Conservation (phyloP, 2,797 vertebrate species). For the Novumbra hubbsi region DNA sequence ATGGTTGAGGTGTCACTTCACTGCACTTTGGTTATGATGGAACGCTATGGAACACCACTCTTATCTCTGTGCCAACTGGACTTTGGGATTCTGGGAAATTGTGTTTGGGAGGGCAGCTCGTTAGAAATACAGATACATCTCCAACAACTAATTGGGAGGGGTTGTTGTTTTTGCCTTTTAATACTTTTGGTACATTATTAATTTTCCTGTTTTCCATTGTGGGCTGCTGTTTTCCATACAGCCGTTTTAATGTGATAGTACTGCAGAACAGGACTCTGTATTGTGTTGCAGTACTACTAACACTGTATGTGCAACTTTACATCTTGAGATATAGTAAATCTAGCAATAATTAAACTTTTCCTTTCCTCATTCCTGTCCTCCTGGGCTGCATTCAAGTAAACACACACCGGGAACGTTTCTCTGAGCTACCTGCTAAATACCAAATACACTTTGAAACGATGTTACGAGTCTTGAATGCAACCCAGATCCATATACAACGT, state of each 20-base stretch:
- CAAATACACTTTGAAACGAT: slow-evolving; percentile 53
- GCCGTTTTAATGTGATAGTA: not conserved
- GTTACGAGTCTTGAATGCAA: slow-evolving; percentile 13
- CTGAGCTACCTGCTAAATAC: slow-evolving; percentile 40
- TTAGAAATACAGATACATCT: not conserved
- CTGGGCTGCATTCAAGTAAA: slow-evolving; percentile 33
- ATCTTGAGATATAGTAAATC: slow-evolving; percentile 19
- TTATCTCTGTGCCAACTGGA: slow-evolving; percentile 51
- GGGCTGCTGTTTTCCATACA: not conserved
- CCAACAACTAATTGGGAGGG: slow-evolving; percentile 5
- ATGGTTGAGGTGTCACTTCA: slow-evolving; percentile 41
- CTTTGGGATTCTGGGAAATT: not conserved
- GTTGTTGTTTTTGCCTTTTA: slow-evolving; percentile 40
- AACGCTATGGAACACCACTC: slow-evolving; percentile 27
- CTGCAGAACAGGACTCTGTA: not conserved
- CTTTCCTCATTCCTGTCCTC: slow-evolving; percentile 12
- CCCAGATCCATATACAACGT: slow-evolving; percentile 29
- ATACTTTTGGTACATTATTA: slow-evolving; percentile 18
- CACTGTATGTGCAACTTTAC: not conserved
- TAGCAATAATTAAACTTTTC: slow-evolving; percentile 59
- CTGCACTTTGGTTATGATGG: slow-evolving; percentile 42
- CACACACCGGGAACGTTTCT: slow-evolving; percentile 26
- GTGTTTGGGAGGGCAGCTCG: slow-evolving; percentile 9
- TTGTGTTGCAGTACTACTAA: not conserved
- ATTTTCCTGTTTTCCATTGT: not conserved